Evolutionary conservation across 2,113 vertebrate genomes (phyloP).

Genomic region (Gallinago undulata): DNA sequence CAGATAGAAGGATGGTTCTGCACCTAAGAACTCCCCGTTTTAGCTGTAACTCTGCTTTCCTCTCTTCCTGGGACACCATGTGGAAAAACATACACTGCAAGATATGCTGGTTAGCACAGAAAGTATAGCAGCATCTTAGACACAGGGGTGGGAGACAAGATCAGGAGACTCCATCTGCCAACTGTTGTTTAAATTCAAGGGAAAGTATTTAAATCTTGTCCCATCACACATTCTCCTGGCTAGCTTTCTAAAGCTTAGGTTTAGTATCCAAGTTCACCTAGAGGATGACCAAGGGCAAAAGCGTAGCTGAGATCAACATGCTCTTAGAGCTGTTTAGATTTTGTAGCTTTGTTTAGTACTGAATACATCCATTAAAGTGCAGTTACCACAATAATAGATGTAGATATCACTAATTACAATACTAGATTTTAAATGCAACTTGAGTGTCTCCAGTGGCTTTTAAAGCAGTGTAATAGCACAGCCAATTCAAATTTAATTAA

Average conservation of each 20-base stretch:
- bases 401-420: constrained; percentile 76
- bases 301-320: background rate
- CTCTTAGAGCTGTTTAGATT: constrained; percentile 33
- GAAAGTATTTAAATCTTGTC: background rate
- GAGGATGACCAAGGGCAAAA: background rate
- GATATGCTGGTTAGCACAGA: background rate
- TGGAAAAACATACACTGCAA: background rate
- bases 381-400: constrained; percentile 74
- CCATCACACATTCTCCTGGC: background rate
- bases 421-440: constrained; percentile 74
- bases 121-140: background rate
- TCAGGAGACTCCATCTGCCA: background rate
- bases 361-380: constrained; percentile 66
- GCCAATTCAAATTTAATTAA: constrained; percentile 80
- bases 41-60: background rate
- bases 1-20: background rate
- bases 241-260: background rate
- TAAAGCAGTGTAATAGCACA: constrained; percentile 71
- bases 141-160: background rate
- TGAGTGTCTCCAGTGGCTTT: constrained; percentile 69
- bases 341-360: constrained; percentile 63
- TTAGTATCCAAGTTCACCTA: background rate
- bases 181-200: background rate
- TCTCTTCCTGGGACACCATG: background rate
- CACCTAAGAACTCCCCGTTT: background rate